Evolutionary conservation across 2,888 invertebrate species (phyloP), one percentile per base, ranked within the genome.

Genomic region (Rambutsinella grinnellia): DNA sequence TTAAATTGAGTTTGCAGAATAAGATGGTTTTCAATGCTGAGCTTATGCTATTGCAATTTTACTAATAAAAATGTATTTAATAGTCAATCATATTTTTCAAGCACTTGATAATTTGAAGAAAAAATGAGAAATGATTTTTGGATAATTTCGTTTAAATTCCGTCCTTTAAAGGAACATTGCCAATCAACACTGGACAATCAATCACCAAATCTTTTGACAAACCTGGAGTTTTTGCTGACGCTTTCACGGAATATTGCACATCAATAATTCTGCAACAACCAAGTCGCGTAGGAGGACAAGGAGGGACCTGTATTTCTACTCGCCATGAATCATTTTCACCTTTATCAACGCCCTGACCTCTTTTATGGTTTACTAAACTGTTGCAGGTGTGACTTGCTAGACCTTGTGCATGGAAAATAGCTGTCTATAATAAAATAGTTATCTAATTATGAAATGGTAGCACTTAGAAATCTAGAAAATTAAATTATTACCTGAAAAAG

Each of bases 281-380:
- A 19, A 94, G 88, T 87, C 93, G 93, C 0, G 93, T 93, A 0
- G 93, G 93, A 8, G 94, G 93, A 84, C 93, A 86, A 3, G 93
- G 90, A 2, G 94, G 94, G 72, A 94, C 88, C 80, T 91, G 90
- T 79, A 94, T 86, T 65, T 88, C 89, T 82, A 93, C 88, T 62
- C 89, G 89, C 89, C 91, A 92, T 67, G 90, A 90, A 67, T 90
- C 90, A 1, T 90, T 90, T 47, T 89, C 88, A 1, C 82, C 82
- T 19, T 74, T 78, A 2, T 74, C 76, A 2, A 82, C 77, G 19
- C 78, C 79, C 1, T 79, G 71, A 10, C 75, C 68, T 10, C 77
- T 46, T 51, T 74, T 69, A 1, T 57, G 54, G 44, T 65, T 63
- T 13, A 71, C n/a, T 2, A 82, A 27, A 1, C 63, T 27, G 54